Percentiles rank a stretch among this genome's conserved stretches.
Conservation (phyloP, 1,140 invertebrate genomes). For the Drosophila gunungcola region DNA sequence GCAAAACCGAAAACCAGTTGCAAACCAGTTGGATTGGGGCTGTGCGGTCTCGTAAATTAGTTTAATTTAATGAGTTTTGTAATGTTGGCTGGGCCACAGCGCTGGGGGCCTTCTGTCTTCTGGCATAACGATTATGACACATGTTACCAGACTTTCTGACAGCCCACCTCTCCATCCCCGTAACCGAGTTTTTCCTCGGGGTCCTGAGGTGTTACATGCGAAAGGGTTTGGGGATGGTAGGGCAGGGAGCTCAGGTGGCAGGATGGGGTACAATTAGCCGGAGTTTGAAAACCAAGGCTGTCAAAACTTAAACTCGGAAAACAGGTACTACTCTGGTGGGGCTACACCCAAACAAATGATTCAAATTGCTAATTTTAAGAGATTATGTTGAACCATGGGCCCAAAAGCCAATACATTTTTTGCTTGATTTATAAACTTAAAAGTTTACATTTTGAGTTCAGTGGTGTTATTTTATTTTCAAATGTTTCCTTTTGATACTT, state of each 20-base stretch:
- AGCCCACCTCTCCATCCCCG: slow-evolving; percentile 14
- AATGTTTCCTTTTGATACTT: too few species aligned
- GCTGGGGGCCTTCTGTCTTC: slow-evolving; percentile 24
- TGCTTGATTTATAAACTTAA: too few species aligned
- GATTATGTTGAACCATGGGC: too few species aligned
- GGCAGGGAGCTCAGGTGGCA: slow-evolving; percentile 7
- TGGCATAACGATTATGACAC: slow-evolving; percentile 77
- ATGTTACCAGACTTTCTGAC: slow-evolving; percentile 61
- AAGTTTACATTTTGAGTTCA: too few species aligned
- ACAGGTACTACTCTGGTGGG: not conserved
- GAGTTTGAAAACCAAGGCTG: not conserved
- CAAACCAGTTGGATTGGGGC: not conserved
- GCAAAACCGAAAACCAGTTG: slow-evolving; percentile 40
- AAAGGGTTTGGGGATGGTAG: not conserved
- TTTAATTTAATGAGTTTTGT: slow-evolving; percentile 80
- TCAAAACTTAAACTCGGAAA: not conserved
- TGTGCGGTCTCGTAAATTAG: slow-evolving; percentile 62
- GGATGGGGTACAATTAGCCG: slow-evolving; percentile 9
- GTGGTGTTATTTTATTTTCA: too few species aligned
- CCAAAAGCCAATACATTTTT: too few species aligned
- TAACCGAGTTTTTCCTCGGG: not conserved
- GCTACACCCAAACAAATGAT: too few species aligned
- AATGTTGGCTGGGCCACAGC: slow-evolving; percentile 24
- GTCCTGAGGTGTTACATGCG: not conserved
- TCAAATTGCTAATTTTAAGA: too few species aligned